Base-by-base conservation (phyloP, 2,797 vertebrate species). In the Hypotaenidia philippensis region DNA sequence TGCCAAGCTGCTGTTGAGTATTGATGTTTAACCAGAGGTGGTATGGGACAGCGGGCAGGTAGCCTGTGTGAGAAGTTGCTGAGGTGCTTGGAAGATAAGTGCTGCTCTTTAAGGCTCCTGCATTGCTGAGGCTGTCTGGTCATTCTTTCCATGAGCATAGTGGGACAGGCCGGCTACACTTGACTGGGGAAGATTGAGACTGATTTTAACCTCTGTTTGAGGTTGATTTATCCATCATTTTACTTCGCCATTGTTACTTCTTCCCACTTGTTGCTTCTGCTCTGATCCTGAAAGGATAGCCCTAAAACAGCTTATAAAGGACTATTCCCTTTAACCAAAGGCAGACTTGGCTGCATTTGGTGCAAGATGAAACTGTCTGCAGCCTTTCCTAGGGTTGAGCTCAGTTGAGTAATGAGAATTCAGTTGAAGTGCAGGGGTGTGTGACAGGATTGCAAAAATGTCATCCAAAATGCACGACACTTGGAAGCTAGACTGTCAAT, bases 211-310 rank as follows among this genome's bases (percentile, higher is more conserved):
- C 21, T 80, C 53, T 38, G 5, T 41, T 76, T 2, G 1, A 36
- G 60, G n/a, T 20, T 69, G 22, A 13, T 52, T 71, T 63, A 65
- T 22, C 9, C 0, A 1, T 70, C 4, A 0, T 41, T 81, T 41
- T 68, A 10, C 57, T 89, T 87, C 1, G 2, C 32, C 40, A 8
- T 45, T 27, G 9, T 77, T 85, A 86, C 47, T 18, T 83, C 26
- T 69, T 76, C 23, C 13, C 26, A 5, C 18, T 83, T 79, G 57
- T 41, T 68, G 29, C 34, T 83, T 5, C 21, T 57, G 32, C 22
- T 83, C 61, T 83, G 50, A 82, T 40, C 32, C 32, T 59, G 47
- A n/a, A 77, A 50, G 26, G 16, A 25, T 57, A 31, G 53, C 20
- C 11, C 26, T 55, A 66, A 34, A 90, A 56, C 11, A 72, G 6